These are phyloP conservation scores for Volucella inanis DNA, from an alignment of 2,888 invertebrate genomes.

Conservation along the genomic window DNA sequence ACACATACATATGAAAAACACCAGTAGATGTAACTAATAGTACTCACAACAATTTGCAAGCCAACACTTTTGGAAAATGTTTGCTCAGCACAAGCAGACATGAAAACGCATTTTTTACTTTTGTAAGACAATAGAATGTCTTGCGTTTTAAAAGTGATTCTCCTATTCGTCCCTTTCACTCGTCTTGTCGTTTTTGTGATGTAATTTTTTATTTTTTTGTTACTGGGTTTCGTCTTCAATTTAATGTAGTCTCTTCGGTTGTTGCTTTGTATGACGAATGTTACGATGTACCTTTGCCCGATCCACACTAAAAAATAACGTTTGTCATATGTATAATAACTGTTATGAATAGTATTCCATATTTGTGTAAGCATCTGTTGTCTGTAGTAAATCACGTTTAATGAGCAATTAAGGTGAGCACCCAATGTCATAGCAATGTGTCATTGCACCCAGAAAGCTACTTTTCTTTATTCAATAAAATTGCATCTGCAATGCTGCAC, in stretches of 20 bases:
- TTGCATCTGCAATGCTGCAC: neutral
- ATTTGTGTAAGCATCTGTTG: neutral
- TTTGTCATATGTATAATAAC: conserved; percentile 6
- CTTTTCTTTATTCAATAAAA: neutral
- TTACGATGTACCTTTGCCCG: neutral
- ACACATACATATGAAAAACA: conserved; percentile 26
- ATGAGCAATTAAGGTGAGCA: conserved; percentile 1
- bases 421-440: neutral
- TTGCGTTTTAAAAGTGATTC: neutral
- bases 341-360: neutral
- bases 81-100: conserved; percentile 21
- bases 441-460: neutral
- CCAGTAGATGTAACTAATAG: neutral
- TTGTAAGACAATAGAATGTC: neutral
- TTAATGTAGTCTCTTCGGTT: neutral
- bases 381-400: neutral
- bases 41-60: conserved; percentile 64
- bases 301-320: conserved; percentile 32
- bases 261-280: conserved; percentile 8
- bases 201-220: conserved; percentile 2
- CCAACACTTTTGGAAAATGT: conserved; percentile 53
- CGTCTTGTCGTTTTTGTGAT: neutral
- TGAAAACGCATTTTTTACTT: conserved; percentile 25
- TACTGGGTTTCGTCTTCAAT: conserved; percentile 7
- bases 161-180: neutral